Evolutionary conservation across 2,797 vertebrate species (phyloP).

Genomic region (Fundulus diaphanus): DNA sequence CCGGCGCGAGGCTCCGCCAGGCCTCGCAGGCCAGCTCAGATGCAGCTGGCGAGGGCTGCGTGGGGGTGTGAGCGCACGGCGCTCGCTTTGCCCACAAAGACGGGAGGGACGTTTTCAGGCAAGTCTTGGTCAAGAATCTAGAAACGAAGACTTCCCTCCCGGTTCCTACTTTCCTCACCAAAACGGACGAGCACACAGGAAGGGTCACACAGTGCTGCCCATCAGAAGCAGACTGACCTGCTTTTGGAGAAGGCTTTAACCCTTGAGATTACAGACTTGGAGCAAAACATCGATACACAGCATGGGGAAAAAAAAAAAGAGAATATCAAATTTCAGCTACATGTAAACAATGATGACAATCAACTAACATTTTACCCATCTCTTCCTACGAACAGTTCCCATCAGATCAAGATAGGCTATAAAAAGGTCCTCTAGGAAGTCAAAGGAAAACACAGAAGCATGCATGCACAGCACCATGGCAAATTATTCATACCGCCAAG

Average conservation of each 20-base stretch:
- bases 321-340: constrained; percentile 42
- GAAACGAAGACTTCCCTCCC: background rate
- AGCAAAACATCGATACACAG: constrained; percentile 27
- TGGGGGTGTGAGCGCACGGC: background rate
- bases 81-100: constrained; percentile 27
- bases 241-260: background rate
- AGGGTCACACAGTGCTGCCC: background rate
- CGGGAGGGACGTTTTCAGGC: constrained; percentile 3
- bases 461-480: constrained; percentile 42
- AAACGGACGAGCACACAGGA: background rate
- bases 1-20: constrained; percentile 21
- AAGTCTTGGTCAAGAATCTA: constrained; percentile 41
- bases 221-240: constrained; percentile 21
- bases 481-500: background rate
- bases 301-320: constrained; percentile 16
- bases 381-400: background rate
- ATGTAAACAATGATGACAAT: constrained; percentile 40
- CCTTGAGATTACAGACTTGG: constrained; percentile 1
- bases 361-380: constrained; percentile 13
- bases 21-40: constrained; percentile 41
- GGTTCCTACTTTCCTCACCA: background rate
- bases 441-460: constrained; percentile 58
- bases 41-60: constrained; percentile 53
- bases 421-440: constrained; percentile 46
- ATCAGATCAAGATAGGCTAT: constrained; percentile 28